phyloP scores from a whole-genome alignment of 2,888 invertebrate species.

The Cremastinae sp. region DNA sequence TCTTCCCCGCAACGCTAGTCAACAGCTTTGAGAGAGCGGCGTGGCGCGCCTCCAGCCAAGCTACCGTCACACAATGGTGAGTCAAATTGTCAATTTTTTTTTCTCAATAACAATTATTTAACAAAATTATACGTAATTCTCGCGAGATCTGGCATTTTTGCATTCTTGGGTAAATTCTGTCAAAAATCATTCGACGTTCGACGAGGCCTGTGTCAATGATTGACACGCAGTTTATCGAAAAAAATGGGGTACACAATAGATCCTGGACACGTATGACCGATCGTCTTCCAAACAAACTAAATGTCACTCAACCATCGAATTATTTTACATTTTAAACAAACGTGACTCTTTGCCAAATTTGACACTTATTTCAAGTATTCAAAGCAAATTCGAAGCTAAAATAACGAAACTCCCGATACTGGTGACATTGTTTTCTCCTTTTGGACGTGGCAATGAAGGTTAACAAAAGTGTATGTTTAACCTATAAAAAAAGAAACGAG shows the following conservation, averaged over 20 bases:
- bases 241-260: neutral
- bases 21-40: slow-evolving; percentile 62
- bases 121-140: slow-evolving; percentile 9
- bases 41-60: slow-evolving; percentile 71
- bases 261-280: neutral
- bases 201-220: neutral
- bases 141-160: neutral
- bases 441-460: too few species aligned
- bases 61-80: slow-evolving; percentile 71
- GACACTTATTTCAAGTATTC: neutral
- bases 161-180: neutral
- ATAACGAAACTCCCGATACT: too few species aligned
- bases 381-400: neutral
- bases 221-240: neutral
- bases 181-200: neutral
- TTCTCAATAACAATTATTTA: slow-evolving; percentile 8
- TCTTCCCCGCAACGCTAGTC: too few species aligned
- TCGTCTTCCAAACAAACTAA: neutral
- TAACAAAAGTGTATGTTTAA: too few species aligned
- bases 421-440: too few species aligned
- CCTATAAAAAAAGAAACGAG: too few species aligned
- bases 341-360: neutral
- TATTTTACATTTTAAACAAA: neutral
- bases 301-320: slow-evolving; percentile 10
- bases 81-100: slow-evolving; percentile 53